These are phyloP conservation scores for Lasioglossum morio DNA, from an alignment of 2,888 invertebrate species.

Conservation along the genomic window DNA sequence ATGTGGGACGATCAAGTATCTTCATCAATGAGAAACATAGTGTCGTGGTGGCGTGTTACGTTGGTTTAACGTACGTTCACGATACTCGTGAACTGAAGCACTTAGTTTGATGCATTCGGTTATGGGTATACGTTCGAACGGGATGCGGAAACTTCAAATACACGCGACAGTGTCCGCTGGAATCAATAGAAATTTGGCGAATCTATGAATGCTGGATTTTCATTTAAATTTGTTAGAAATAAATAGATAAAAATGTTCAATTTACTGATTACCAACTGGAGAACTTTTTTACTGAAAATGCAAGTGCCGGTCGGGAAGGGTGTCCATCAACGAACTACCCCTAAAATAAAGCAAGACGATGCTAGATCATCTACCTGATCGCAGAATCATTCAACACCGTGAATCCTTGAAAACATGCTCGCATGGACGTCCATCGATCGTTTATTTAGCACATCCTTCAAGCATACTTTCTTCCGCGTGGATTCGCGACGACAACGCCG, in stretches of 20 bases:
- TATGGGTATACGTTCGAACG: neutral
- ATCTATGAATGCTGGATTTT: too few species aligned
- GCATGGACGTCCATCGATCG: conserved; percentile 52
- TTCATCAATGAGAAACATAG: conserved; percentile 59
- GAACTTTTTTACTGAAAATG: neutral
- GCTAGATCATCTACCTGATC: conserved; percentile 60
- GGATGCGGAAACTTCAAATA: conserved; percentile 14
- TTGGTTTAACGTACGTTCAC: conserved; percentile 40
- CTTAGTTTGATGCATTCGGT: conserved; percentile 12
- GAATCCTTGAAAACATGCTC: conserved; percentile 60
- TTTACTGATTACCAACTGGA: too few species aligned
- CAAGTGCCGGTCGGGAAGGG: too few species aligned
- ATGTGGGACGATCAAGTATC: conserved; percentile 78
- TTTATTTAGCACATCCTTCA: conserved; percentile 36
- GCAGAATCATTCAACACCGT: conserved; percentile 66
- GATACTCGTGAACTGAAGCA: conserved; percentile 45
- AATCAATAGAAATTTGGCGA: neutral
- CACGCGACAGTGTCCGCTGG: neutral
- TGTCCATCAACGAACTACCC: neutral
- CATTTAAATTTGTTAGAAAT: too few species aligned
- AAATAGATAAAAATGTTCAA: too few species aligned
- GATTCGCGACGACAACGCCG: conserved; percentile 34
- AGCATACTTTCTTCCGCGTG: conserved; percentile 40
- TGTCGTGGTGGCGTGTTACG: conserved; percentile 57
- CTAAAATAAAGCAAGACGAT: neutral